Evolutionary conservation across 2,888 invertebrate genomes (phyloP).

Genomic region (Andrena marginata): DNA sequence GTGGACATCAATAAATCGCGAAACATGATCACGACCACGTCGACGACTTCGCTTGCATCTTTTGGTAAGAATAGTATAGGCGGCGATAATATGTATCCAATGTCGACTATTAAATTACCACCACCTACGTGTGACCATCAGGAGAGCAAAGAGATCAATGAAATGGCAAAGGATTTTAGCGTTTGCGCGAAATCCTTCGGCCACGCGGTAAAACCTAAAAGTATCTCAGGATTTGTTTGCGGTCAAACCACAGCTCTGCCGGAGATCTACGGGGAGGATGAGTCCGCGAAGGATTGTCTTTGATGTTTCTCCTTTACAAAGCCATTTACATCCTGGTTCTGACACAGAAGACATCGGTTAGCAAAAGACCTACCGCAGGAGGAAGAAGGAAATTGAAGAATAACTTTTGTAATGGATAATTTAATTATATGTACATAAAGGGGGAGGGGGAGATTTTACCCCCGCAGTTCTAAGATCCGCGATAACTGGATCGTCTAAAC

Average conservation of each 20-base stretch:
- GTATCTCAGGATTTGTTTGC: slow-evolving; percentile 63
- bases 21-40: slow-evolving; percentile 80
- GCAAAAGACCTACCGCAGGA: slow-evolving; percentile 26
- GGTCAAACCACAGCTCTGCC: slow-evolving; percentile 66
- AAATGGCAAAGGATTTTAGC: slow-evolving; percentile 82
- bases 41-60: slow-evolving; percentile 88
- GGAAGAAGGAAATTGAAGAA: slow-evolving; percentile 21
- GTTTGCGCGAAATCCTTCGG: slow-evolving; percentile 81
- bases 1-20: slow-evolving; percentile 84
- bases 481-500: slow-evolving; percentile 34
- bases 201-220: slow-evolving; percentile 74
- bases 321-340: slow-evolving; percentile 73
- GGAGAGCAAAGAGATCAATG: slow-evolving; percentile 80
- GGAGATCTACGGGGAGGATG: slow-evolving; percentile 78
- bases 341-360: slow-evolving; percentile 26
- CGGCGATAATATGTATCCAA: slow-evolving; percentile 72
- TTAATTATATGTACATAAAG: slow-evolving; percentile 38
- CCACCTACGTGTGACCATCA: slow-evolving; percentile 53
- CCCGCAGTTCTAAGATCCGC: slow-evolving; percentile 42
- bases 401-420: slow-evolving; percentile 52
- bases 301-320: slow-evolving; percentile 79
- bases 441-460: slow-evolving; percentile 39
- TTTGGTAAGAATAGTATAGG: slow-evolving; percentile 76
- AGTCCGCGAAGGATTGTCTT: slow-evolving; percentile 81
- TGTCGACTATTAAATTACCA: slow-evolving; percentile 63